Evolutionary conservation across 2,113 vertebrate genomes (phyloP), one percentile per base, ranked within the genome.

Genomic region (Lynx canadensis): DNA sequence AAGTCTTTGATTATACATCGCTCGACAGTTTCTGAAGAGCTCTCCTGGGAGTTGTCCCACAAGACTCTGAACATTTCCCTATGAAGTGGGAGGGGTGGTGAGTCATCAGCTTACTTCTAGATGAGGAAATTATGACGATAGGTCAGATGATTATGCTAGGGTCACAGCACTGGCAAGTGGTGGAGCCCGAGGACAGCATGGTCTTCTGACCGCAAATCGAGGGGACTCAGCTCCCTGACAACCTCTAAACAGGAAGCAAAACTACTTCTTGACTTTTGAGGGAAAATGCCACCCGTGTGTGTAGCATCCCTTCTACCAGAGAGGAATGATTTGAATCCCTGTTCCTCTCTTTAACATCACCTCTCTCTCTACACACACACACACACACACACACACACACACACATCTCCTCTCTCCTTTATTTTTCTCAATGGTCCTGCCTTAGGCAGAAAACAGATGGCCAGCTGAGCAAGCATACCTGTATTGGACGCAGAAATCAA

Each of bases 401-500:
- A 68, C 31, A 52, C 29, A 60, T 0, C 38, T 29, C 7, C 19
- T 63, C 18, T 76, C 50, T 89, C 25, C 52, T 95, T 93, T 60
- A 18, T 81, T 95, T 93, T 83, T 97, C 94, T 94, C 50, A 88
- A 4, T 91, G 88, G 31, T 86, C 79, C 91, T 66, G 0, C 16
- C 91, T 68, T 29, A 78, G 81, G 91, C 93, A 97, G 96, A 97
- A 78, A 95, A 97, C 89, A 98, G 93, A 97, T 85, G 73, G 98
- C 93, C 95, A 94, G 80, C 63, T 19, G 96, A 97, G 91, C 83
- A 25, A 97, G 95, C 94, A 92, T 89, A 90, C 97, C 97, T 89
- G 97, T 97, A 94, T 73, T 97, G 95, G 98, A 95, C 65, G 68
- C 15, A 95, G 96, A 98, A 98, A 98, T 98, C 98, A 98, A 98